A percentile compares a stretch with the other conserved stretches of the same genome.
Evolutionary conservation across 64 coral and sea anemone genomes (phyloP).

Genomic region (Hydrozoanthus tunicans): DNA sequence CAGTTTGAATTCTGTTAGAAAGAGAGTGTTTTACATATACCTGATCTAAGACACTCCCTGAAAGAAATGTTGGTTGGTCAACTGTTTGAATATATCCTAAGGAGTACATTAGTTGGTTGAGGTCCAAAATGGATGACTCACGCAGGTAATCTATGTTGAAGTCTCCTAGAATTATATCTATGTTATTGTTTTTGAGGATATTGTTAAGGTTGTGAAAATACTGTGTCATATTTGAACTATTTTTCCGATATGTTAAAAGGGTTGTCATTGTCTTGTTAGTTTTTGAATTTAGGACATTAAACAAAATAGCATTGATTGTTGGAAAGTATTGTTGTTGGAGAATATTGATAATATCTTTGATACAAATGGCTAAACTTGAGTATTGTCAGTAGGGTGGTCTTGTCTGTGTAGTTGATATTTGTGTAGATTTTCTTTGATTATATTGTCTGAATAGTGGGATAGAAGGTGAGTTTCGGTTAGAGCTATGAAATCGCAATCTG

Average conservation of each 20-base stretch:
- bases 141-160: constrained; percentile 72
- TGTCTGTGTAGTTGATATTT: constrained; percentile 33
- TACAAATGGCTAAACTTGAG: constrained; percentile 41
- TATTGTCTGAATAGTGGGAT: constrained; percentile 37
- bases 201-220: constrained; percentile 53
- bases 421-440: constrained; percentile 20
- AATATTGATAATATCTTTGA: constrained; percentile 23
- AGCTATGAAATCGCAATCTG: constrained; percentile 51
- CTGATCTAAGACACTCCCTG: constrained; percentile 71
- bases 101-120: constrained; percentile 60
- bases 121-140: background rate
- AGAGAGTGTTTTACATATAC: constrained; percentile 53
- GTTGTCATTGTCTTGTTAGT: background rate
- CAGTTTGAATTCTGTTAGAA: constrained; percentile 51
- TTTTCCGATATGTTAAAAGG: constrained; percentile 39
- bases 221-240: constrained; percentile 16
- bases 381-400: constrained; percentile 38
- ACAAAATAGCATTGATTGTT: constrained; percentile 25
- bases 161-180: constrained; percentile 68
- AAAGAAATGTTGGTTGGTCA: constrained; percentile 64
- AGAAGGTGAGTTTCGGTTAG: constrained; percentile 56
- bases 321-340: constrained; percentile 27
- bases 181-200: constrained; percentile 51
- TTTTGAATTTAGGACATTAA: constrained; percentile 1
- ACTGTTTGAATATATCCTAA: constrained; percentile 62